Conservation (phyloP, 2,797 vertebrate species). For the Platalea minor region DNA sequence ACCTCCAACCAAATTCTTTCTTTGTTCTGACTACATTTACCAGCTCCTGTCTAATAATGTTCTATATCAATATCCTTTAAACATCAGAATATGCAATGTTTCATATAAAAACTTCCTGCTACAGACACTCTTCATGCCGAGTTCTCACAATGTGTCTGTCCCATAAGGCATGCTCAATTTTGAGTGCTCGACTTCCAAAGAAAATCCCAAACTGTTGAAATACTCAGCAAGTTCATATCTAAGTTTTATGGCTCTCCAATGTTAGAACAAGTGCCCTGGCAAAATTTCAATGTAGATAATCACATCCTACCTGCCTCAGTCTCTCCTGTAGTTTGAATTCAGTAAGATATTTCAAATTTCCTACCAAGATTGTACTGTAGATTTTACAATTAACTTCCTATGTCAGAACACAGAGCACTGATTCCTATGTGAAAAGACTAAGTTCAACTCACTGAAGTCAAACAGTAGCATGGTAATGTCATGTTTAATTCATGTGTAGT, state of each 20-base stretch:
- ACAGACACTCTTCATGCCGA: neutral
- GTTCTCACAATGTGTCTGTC: neutral
- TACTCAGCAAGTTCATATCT: neutral
- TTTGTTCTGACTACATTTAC: neutral
- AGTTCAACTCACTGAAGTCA: neutral
- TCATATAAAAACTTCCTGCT: neutral
- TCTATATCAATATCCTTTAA: neutral
- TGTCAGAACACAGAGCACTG: neutral
- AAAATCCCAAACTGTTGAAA: neutral
- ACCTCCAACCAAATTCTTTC: neutral
- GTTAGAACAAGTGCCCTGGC: neutral
- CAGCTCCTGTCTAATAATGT: neutral
- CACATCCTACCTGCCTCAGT: neutral
- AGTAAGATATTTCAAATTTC: neutral
- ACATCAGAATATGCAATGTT: neutral
- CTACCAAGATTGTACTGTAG: neutral
- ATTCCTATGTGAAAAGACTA: neutral
- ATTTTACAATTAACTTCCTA: neutral
- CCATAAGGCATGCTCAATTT: neutral
- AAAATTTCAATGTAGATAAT: neutral
- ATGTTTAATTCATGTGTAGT: conserved; percentile 5
- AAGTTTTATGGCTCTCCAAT: neutral
- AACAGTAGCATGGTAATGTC: neutral
- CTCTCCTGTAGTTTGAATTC: neutral
- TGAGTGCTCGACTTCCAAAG: neutral